A percentile compares a stretch with the other conserved stretches of the same genome.
Conservation (phyloP, 1,140 invertebrate species). For the Drosophila arizonae region DNA sequence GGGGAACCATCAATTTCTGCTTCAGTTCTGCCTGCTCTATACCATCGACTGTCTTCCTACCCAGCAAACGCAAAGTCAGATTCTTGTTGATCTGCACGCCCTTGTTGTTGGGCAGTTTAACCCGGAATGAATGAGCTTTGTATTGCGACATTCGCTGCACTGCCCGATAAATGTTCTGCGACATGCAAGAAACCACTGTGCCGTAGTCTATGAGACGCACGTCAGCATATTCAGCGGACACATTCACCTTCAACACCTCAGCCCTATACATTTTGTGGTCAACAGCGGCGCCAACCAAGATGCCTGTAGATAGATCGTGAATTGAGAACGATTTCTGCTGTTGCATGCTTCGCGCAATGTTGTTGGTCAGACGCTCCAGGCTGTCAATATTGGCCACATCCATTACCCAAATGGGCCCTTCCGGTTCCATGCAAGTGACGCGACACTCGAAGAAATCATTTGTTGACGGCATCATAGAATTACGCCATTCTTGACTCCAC, state of each 20-base stretch:
- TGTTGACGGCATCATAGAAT: not conserved
- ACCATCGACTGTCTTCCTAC: slow-evolving; percentile 29
- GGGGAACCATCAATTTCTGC: slow-evolving; percentile 36
- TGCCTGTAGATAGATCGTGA: slow-evolving; percentile 14
- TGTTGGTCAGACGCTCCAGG: slow-evolving; percentile 29
- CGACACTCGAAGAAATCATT: slow-evolving; percentile 48
- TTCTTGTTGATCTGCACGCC: slow-evolving; percentile 48
- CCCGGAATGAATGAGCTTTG: slow-evolving; percentile 46
- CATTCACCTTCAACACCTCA: slow-evolving; percentile 15
- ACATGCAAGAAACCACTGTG: not conserved
- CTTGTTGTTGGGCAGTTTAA: slow-evolving; percentile 29
- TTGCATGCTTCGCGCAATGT: slow-evolving; percentile 12
- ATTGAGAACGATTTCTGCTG: slow-evolving; percentile 9
- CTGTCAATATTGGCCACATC: slow-evolving; percentile 16
- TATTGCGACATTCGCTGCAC: slow-evolving; percentile 30
- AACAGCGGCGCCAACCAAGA: slow-evolving; percentile 28
- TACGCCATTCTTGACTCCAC: slow-evolving; percentile 31
- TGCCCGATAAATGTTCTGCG: slow-evolving; percentile 25
- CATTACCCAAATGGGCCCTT: slow-evolving; percentile 55
- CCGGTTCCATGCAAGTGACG: slow-evolving; percentile 37
- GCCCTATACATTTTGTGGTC: slow-evolving; percentile 26
- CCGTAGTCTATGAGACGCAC: slow-evolving; percentile 55
- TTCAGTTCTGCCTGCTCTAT: slow-evolving; percentile 46
- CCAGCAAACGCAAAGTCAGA: slow-evolving; percentile 39
- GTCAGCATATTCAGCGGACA: not conserved